Conservation (phyloP, 2,113 vertebrate species). For the Cochlearius cochlearius region DNA sequence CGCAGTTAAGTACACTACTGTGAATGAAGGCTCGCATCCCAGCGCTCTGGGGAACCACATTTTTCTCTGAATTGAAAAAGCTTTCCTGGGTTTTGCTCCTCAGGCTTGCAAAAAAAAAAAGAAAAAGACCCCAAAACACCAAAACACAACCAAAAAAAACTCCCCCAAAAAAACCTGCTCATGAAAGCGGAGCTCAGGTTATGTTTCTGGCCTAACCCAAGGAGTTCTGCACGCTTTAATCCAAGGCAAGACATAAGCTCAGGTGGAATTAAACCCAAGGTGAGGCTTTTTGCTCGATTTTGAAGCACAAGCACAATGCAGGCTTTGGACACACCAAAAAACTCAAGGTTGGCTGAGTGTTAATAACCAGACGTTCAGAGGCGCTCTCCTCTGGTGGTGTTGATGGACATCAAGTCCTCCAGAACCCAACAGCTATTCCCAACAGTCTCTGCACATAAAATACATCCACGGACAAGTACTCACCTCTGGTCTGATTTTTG, state of each 20-base stretch:
- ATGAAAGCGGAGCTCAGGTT: background rate
- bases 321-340: background rate
- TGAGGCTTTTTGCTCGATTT: background rate
- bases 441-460: background rate
- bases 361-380: background rate
- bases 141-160: background rate
- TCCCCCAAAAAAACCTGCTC: background rate
- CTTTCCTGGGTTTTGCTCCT: background rate
- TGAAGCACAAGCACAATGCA: background rate
- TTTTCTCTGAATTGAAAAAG: background rate
- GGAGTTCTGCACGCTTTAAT: background rate
- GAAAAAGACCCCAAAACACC: no score
- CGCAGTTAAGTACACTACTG: background rate
- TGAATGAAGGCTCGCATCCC: rapidly evolving
- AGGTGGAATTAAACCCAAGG: background rate
- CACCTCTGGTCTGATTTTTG: background rate
- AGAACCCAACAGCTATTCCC: background rate
- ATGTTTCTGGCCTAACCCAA: background rate
- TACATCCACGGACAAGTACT: background rate
- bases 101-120: background rate
- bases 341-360: background rate
- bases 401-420: background rate
- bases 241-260: background rate
- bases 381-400: background rate
- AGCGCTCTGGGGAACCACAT: rapidly evolving